Conservation (phyloP, 2,888 invertebrate species). For the Athalia circularis region DNA sequence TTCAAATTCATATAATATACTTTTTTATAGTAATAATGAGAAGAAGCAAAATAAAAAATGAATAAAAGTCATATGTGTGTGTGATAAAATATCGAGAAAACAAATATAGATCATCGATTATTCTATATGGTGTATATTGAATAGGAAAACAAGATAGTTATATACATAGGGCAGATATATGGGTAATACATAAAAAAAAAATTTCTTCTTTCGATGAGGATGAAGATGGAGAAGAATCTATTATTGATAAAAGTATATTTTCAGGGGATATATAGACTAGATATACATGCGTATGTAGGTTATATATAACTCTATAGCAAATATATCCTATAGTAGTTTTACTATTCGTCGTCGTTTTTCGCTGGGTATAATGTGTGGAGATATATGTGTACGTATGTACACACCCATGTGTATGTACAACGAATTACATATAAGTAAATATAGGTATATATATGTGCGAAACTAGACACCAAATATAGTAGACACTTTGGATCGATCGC, state of each 20-base stretch:
- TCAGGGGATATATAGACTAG: background rate
- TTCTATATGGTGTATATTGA: too few species aligned
- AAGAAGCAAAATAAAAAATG: too few species aligned
- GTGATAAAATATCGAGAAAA: too few species aligned
- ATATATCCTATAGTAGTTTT: background rate
- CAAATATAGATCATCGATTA: too few species aligned
- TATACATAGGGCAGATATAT: conserved; percentile 14
- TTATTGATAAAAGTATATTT: conserved; percentile 40
- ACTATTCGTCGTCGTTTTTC: too few species aligned
- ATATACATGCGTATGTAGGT: too few species aligned
- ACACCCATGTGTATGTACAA: background rate
- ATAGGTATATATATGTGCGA: background rate
- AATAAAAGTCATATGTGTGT: too few species aligned
- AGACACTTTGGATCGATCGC: conserved; percentile 14
- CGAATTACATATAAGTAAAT: background rate
- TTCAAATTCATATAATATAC: too few species aligned
- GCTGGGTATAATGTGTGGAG: too few species aligned
- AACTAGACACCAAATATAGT: background rate
- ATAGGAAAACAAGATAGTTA: background rate
- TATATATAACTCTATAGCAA: background rate
- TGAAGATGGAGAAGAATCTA: conserved; percentile 12
- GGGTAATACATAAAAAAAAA: background rate
- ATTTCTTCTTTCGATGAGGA: background rate
- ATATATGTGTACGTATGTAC: too few species aligned
- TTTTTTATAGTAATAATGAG: too few species aligned